Evolutionary conservation across 2,113 vertebrate species (phyloP), one percentile per base, ranked within the genome.

Genomic region (Salvator merianae): DNA sequence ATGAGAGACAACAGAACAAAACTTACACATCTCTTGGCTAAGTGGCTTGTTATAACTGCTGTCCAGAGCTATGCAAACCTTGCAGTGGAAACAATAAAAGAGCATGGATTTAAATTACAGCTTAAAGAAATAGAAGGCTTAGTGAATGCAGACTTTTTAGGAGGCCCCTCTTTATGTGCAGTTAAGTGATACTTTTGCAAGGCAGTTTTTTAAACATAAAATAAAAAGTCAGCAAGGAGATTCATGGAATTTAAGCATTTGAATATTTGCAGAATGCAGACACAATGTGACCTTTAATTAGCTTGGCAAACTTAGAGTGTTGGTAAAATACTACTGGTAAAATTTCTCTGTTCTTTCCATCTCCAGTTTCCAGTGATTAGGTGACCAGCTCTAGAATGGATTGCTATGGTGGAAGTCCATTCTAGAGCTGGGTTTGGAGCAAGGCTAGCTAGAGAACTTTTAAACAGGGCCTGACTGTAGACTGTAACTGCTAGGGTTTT

Each of bases 401-500:
- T n/a, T n/a, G n/a, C n/a, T n/a, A n/a, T n/a, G n/a, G n/a, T 86
- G 84, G 88, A 89, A 87, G 83, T 88, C 88, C 88, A 53, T 93
- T 94, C 76, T 91, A 93, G 76, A 93, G 86, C 93, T 95, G 92
- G 91, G 88, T 92, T 93, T 95, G 93, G 92, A 95, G 89, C 87
- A 82, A 88, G 74, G 81, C 84, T 87, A 55, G 63, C 86, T 84
- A 85, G 82, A 84, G 79, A 94, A 84, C 86, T 90, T 88, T 92
- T 86, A 92, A 89, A 92, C 92, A 90, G 76, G 87, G 90, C 14
- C 83, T 87, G 77, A 90, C 28, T 83, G 84, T 86, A 93, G 91
- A 90, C 90, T 90, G 93, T 85, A 88, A 90, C 90, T 88, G 59
- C 78, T 93, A 32, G 50, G 87, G 90, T 93, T 86, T 47, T n/a